Base-by-base conservation (phyloP, 2,797 vertebrate genomes). In the Manis javanica region DNA sequence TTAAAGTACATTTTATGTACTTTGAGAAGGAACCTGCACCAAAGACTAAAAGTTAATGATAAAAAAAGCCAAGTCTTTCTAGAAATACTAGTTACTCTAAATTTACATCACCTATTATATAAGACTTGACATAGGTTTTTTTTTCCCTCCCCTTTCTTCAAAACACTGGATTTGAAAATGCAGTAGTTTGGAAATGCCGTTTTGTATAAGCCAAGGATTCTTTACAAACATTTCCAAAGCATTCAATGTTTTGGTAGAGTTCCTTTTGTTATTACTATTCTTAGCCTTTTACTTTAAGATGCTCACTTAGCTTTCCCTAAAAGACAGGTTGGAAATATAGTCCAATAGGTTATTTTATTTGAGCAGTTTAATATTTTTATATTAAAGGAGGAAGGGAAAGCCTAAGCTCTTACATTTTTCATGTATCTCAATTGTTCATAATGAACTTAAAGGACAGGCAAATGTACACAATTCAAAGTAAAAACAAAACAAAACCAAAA, bases 1-100 rank as follows among this genome's bases (percentile, higher is more conserved):
- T 98, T 98, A 98, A 98, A 98, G 98, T 97, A 96, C 96, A 97
- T 98, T 98, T 97, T 95, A 63, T 97, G 98, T 98, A 98, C 98
- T 97, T 97, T 97, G 98, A 98, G 98, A 98, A 98, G 98, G 92
- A 97, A 98, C 96, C 94, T 18, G n/a, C 94, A 95, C 96, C 97
- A 92, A 98, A 98, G 97, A 98, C 95, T 71, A 90, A 98, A 96
- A 94, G 96, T 97, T 98, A 98, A 98, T 97, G 97, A 46, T 98
- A 97, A 98, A 98, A 39, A 97, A 98, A 95, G 61, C 95, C 90
- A 97, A 97, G 92, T 83, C 78, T 94, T 95, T 90, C 95, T 98
- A 92, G 97, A 98, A 98, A 94, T 91, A 95, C 64, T 98, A 95
- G 96, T 93, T 96, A 83, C 93, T 94, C 85, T 91, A 87, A 93